Evolutionary conservation across 35 echinoderm and acorn worm genomes (phyloP), one percentile per base, ranked within the genome.

Genomic region (Lytechinus pictus): DNA sequence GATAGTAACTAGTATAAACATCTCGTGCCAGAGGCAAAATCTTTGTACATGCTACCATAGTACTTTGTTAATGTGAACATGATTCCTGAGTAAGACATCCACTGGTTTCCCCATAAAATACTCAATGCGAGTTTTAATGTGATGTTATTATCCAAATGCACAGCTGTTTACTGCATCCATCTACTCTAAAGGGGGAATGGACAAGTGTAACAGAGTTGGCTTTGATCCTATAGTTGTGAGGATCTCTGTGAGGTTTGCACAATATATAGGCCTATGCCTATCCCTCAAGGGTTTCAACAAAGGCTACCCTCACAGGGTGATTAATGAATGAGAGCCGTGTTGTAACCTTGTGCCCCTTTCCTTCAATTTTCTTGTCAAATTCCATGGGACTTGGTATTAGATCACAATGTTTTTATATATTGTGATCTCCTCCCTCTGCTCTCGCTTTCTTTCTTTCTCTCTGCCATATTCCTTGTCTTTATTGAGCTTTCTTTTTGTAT

Each of bases 151-250:
- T 89, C 90, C 27, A 87, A 27, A 57, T 61, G n/a, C 33, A 92
- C 44, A 61, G 9, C 21, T 92, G 24, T 54, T 10, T 5, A 95
- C 66, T 52, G 33, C 53, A 86, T 91, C 55, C 53, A 86, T 91
- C 55, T 61, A 5, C 9, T 55, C 89, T 28, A 53, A 29, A n/a
- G 16, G 27, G 72, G 28, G 24, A 55, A n/a, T 95, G 33, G 28
- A 92, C 56, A n/a, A 86, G 54, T 95, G 27, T 89, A 53, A 88
- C 51, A 91, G 44, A 52, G 44, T 91, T 54, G 44, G 44, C 52
- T 87, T 10, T 51, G 87, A 58, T 87, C 12, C 28, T 52, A n/a
- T n/a, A 28, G 12, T 27, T 95, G n/a, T 87, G 5, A 27, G 27
- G n/a, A 27, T 16, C 6, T 53, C n/a, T 56, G 10, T 91, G 94